Conservation (phyloP, 2,888 invertebrate genomes). For the Bembecia ichneumoniformis region DNA sequence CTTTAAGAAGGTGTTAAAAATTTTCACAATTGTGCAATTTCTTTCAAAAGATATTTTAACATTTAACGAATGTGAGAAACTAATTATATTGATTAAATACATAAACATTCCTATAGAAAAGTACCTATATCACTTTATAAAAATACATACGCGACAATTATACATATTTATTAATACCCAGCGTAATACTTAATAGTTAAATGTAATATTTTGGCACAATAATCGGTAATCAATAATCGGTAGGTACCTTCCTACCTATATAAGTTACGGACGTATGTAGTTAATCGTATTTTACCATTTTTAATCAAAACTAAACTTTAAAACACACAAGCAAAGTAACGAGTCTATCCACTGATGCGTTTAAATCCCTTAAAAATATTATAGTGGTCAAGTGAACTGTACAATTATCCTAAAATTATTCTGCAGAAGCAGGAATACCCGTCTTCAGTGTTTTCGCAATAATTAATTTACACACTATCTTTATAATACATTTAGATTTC, state of each 20-base stretch:
- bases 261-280: slow-evolving; percentile 10
- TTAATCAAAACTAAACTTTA: slow-evolving; percentile 3
- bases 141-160: neutral
- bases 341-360: neutral
- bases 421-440: slow-evolving; percentile 2
- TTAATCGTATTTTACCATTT: slow-evolving; percentile 3
- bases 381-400: neutral
- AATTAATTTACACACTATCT: neutral
- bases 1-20: no score
- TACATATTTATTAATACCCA: neutral
- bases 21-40: no score
- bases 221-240: slow-evolving; percentile 2
- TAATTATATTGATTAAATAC: no score
- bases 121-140: neutral
- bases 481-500: neutral
- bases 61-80: no score
- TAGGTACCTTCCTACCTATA: slow-evolving; percentile 1
- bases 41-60: no score
- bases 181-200: neutral
- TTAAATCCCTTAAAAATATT: no score
- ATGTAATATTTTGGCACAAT: slow-evolving; percentile 6
- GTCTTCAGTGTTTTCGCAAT: neutral
- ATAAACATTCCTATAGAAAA: no score
- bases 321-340: slow-evolving; percentile 11
- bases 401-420: neutral